Evolutionary conservation across 2,888 invertebrate species (phyloP).

Genomic region (Chaitophorus viminalis): DNA sequence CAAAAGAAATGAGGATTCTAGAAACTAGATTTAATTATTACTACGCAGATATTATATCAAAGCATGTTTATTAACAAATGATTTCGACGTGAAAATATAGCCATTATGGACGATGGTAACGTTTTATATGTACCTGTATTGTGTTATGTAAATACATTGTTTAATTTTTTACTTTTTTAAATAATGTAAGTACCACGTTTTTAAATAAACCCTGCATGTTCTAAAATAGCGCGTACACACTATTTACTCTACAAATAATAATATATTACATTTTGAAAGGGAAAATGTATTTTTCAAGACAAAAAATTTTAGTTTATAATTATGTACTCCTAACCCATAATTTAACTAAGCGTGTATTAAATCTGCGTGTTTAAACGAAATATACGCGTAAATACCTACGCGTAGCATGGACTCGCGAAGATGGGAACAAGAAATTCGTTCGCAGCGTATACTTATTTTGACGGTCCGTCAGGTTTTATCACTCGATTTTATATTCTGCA

Average conservation of each 20-base stretch:
- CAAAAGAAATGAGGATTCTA: neutral
- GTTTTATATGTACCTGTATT: neutral
- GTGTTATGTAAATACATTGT: neutral
- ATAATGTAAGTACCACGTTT: neutral
- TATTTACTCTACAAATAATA: neutral
- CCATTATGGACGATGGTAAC: neutral
- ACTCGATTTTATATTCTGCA: neutral
- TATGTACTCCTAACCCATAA: neutral
- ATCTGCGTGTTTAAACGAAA: no score
- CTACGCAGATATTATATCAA: neutral
- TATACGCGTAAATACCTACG: neutral
- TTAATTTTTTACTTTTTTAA: neutral
- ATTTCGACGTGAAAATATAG: neutral
- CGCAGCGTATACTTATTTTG: neutral
- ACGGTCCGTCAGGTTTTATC: neutral
- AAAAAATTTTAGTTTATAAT: neutral
- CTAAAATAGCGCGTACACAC: no score
- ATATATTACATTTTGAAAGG: slow-evolving; percentile 4
- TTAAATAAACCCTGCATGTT: neutral
- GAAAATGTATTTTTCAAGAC: neutral
- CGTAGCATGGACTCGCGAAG: neutral
- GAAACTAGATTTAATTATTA: slow-evolving; percentile 18
- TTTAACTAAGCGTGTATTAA: neutral
- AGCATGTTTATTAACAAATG: neutral
- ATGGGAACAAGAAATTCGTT: slow-evolving; percentile 1